These are phyloP conservation scores for Discoglossus pictus DNA, from an alignment of 2,797 vertebrate genomes.

Conservation along the genomic window DNA sequence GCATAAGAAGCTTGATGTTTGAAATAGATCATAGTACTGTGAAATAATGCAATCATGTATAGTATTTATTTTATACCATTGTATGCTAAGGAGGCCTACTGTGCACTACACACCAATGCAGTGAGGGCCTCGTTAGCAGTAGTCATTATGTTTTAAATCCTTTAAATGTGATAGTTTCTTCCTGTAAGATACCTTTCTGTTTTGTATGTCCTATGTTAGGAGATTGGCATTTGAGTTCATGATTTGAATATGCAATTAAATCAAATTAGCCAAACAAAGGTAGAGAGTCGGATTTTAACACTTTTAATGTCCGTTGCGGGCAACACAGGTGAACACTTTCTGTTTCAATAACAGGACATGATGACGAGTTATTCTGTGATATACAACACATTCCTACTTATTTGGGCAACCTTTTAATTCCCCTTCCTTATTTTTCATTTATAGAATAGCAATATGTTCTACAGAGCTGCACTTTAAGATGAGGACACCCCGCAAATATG, in stretches of 20 bases:
- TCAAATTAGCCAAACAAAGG: slow-evolving; percentile 26
- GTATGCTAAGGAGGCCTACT: neutral
- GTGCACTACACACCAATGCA: too few relatives aligned
- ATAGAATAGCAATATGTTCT: too few relatives aligned
- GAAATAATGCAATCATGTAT: slow-evolving; percentile 13
- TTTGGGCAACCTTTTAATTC: too few relatives aligned
- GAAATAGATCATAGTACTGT: neutral
- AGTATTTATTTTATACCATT: slow-evolving; percentile 26
- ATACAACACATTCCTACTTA: too few relatives aligned
- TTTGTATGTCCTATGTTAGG: slow-evolving; percentile 8
- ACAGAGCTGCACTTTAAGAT: too few relatives aligned
- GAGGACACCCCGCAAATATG: too few relatives aligned
- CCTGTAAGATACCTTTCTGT: neutral
- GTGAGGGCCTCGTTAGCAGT: too few relatives aligned
- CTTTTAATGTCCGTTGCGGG: neutral
- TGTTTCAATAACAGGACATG: slow-evolving; percentile 5
- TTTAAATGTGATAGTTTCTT: neutral
- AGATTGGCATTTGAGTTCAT: neutral
- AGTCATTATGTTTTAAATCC: neutral
- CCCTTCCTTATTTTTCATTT: too few relatives aligned
- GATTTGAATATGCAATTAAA: slow-evolving; percentile 8
- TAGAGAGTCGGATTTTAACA: neutral
- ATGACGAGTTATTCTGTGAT: too few relatives aligned
- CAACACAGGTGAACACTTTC: neutral
- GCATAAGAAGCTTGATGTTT: slow-evolving; percentile 61